A percentile compares a stretch with the other conserved stretches of the same genome.
Evolutionary conservation across 2,797 vertebrate species (phyloP).

Genomic region (Cyprinella venusta): DNA sequence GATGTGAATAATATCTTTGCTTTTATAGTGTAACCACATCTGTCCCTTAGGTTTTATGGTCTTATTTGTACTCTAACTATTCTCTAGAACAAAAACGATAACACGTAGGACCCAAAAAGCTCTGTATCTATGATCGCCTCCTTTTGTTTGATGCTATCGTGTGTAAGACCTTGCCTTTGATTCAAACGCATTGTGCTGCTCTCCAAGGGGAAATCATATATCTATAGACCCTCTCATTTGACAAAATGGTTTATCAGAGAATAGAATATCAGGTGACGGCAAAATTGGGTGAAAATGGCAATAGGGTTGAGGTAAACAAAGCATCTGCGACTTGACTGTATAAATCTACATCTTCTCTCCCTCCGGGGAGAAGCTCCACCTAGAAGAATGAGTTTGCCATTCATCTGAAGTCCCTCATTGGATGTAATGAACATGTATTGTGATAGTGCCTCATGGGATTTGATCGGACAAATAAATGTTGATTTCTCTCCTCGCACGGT

Average conservation of each 20-base stretch:
- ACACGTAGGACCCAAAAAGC: slow-evolving; percentile 45
- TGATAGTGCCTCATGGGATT: background rate
- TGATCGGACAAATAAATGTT: background rate
- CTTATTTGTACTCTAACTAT: slow-evolving; percentile 42
- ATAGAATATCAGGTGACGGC: slow-evolving; percentile 17
- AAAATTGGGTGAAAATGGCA: slow-evolving; percentile 1
- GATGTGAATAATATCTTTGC: slow-evolving; percentile 35
- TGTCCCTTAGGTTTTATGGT: slow-evolving; percentile 40
- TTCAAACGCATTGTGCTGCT: slow-evolving; percentile 3
- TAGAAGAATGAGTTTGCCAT: background rate
- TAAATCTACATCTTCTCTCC: background rate
- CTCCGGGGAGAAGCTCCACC: slow-evolving; percentile 42
- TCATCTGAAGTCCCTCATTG: background rate
- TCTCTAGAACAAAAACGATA: slow-evolving; percentile 29
- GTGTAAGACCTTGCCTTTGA: slow-evolving; percentile 9
- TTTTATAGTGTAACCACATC: slow-evolving; percentile 65
- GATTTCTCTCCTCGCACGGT: background rate
- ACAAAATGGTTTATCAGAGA: slow-evolving; percentile 14
- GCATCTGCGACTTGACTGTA: slow-evolving; percentile 14
- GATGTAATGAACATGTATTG: background rate
- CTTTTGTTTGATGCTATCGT: slow-evolving; percentile 14
- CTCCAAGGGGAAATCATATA: slow-evolving; percentile 44
- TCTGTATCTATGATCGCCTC: slow-evolving; percentile 37
- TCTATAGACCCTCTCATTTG: background rate
- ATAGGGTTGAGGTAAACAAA: background rate